Evolutionary conservation across 2,888 invertebrate species (phyloP).

Genomic region (Chironomus tentans): DNA sequence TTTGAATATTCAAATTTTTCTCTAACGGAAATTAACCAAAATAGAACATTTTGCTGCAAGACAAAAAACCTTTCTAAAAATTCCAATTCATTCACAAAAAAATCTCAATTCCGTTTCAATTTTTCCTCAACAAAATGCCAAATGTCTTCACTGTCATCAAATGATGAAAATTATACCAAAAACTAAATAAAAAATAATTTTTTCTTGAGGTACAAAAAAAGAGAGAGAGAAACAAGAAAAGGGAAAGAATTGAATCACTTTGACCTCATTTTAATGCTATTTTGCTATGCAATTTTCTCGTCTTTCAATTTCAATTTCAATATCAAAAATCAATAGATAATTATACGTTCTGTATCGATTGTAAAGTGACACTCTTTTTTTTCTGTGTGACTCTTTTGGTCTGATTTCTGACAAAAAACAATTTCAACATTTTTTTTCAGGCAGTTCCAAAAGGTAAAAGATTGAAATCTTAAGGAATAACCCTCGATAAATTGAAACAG

Average conservation of each 20-base stretch:
- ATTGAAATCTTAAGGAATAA: not conserved
- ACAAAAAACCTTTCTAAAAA: too few relatives aligned
- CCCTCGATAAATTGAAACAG: not conserved
- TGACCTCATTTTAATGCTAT: slow-evolving; percentile 16
- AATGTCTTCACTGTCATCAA: too few relatives aligned
- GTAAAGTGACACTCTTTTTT: slow-evolving; percentile 21
- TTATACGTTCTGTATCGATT: slow-evolving; percentile 3
- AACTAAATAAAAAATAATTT: too few relatives aligned
- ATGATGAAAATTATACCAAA: too few relatives aligned
- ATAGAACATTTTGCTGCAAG: too few relatives aligned
- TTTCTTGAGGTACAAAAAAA: too few relatives aligned
- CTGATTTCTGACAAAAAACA: not conserved
- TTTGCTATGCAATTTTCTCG: not conserved
- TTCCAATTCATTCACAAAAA: too few relatives aligned
- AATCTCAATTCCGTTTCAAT: too few relatives aligned
- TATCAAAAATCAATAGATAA: slow-evolving; percentile 16
- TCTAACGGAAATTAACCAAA: too few relatives aligned
- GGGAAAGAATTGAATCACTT: not conserved
- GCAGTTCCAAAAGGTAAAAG: not conserved
- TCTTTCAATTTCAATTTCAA: slow-evolving; percentile 16
- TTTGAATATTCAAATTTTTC: too few relatives aligned
- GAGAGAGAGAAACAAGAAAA: not conserved
- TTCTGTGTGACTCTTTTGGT: not conserved
- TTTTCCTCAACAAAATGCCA: too few relatives aligned
- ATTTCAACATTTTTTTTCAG: not conserved